A percentile compares a stretch with the other conserved stretches of the same genome.
Evolutionary conservation across 2,797 vertebrate genomes (phyloP).

Genomic region (Thalassophryne amazonica): DNA sequence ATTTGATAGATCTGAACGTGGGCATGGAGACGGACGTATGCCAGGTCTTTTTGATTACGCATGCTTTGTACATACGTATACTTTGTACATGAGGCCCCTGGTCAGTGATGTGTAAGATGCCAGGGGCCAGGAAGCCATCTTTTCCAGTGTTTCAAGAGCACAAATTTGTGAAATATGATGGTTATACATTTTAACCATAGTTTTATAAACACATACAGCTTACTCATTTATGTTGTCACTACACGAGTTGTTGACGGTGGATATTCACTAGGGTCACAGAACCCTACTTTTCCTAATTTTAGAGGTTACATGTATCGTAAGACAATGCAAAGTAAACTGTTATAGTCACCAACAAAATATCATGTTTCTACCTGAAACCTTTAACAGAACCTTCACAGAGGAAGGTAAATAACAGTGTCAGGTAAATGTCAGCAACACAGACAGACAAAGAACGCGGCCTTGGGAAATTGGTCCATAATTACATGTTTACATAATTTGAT

Average conservation of each 20-base stretch:
- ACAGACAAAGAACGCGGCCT: slow-evolving; percentile 71
- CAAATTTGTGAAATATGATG: too few species aligned
- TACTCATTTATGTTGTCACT: background rate
- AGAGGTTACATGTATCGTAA: too few species aligned
- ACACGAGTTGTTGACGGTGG: background rate
- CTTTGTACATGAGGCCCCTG: too few species aligned
- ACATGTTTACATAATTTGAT: slow-evolving; percentile 93
- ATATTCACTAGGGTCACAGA: background rate
- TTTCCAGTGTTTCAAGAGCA: too few species aligned
- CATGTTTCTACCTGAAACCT: slow-evolving; percentile 35
- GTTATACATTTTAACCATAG: background rate
- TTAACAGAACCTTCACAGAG: slow-evolving; percentile 30
- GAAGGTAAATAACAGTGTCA: slow-evolving; percentile 58
- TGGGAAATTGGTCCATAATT: slow-evolving; percentile 90
- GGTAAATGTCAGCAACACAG: slow-evolving; percentile 30
- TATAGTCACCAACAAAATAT: background rate
- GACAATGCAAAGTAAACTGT: too few species aligned
- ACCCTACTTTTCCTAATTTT: too few species aligned
- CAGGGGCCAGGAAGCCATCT: too few species aligned
- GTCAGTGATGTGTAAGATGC: too few species aligned
- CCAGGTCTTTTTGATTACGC: too few species aligned
- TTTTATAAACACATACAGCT: background rate
- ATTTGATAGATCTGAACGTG: too few species aligned
- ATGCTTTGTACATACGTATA: too few species aligned
- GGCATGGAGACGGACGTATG: too few species aligned